A percentile compares a stretch with the other conserved stretches of the same genome.
Evolutionary conservation across 2,113 vertebrate genomes (phyloP).

Genomic region (Haplochromis burtoni): DNA sequence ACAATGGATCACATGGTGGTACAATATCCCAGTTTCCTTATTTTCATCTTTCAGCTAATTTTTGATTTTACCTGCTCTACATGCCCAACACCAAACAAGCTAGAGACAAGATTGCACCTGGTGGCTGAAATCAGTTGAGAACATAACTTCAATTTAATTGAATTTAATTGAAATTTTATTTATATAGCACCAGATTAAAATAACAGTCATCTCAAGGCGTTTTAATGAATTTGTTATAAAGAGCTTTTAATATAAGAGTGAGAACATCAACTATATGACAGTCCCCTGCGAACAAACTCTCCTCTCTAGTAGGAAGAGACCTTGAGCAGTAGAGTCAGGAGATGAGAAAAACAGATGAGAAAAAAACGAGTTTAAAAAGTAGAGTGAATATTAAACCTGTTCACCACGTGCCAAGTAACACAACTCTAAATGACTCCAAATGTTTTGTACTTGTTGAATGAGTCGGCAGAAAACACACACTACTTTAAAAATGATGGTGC

Average conservation of each 20-base stretch:
- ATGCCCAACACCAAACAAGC: background rate
- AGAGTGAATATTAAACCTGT: background rate
- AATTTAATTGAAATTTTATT: background rate
- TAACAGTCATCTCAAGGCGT: background rate
- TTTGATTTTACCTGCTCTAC: background rate
- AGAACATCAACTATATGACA: background rate
- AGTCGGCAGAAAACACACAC: background rate
- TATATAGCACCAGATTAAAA: background rate
- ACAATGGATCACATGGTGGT: background rate
- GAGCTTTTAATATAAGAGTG: background rate
- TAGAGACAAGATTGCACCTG: background rate
- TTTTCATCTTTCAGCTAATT: background rate
- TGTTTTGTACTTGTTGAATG: background rate
- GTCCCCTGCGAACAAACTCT: background rate
- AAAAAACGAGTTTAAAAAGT: background rate
- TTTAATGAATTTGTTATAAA: background rate
- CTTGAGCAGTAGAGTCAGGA: background rate
- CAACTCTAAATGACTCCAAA: background rate
- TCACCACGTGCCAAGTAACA: background rate
- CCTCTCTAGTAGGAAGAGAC: background rate
- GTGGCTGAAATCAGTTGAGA: background rate
- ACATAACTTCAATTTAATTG: background rate
- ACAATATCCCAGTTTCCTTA: background rate
- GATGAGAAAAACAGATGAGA: background rate
- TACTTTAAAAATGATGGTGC: background rate